phyloP scores from a whole-genome alignment of 2,888 invertebrate genomes.

The Malacosoma neustria region DNA sequence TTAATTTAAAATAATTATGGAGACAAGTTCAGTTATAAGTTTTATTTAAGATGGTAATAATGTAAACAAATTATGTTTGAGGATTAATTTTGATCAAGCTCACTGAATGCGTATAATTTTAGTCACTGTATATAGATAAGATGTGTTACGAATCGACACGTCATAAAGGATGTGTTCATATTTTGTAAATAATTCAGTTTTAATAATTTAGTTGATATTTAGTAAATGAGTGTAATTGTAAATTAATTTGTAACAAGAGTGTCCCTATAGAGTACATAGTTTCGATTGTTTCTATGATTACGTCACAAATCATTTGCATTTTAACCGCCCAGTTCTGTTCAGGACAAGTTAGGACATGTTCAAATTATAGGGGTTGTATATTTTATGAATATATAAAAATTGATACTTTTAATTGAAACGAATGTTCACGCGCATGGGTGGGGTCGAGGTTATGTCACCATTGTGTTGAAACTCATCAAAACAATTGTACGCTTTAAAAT shows the following conservation, averaged over 20 bases:
- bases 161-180: conserved; percentile 51
- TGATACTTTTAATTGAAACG: conserved; percentile 38
- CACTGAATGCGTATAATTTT: conserved; percentile 58
- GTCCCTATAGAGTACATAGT: conserved; percentile 54
- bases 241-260: conserved; percentile 65
- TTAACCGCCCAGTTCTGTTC: conserved; percentile 38
- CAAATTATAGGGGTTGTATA: conserved; percentile 53
- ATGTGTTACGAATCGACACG: conserved; percentile 52
- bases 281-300: conserved; percentile 57
- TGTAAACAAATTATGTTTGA: too few relatives aligned
- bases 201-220: conserved; percentile 57
- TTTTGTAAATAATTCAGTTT: conserved; percentile 69
- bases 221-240: conserved; percentile 68
- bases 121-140: conserved; percentile 72
- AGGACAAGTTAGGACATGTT: too few relatives aligned
- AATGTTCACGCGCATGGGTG: conserved; percentile 52
- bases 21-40: too few relatives aligned
- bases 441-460: conserved; percentile 31
- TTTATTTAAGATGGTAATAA: too few relatives aligned
- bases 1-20: too few relatives aligned
- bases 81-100: conserved; percentile 64
- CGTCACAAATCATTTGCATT: conserved; percentile 71
- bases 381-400: conserved; percentile 38
- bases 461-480: conserved; percentile 11
- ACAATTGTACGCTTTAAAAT: not conserved